phyloP scores from a whole-genome alignment of 2,113 vertebrate genomes.

The Sus scrofa region DNA sequence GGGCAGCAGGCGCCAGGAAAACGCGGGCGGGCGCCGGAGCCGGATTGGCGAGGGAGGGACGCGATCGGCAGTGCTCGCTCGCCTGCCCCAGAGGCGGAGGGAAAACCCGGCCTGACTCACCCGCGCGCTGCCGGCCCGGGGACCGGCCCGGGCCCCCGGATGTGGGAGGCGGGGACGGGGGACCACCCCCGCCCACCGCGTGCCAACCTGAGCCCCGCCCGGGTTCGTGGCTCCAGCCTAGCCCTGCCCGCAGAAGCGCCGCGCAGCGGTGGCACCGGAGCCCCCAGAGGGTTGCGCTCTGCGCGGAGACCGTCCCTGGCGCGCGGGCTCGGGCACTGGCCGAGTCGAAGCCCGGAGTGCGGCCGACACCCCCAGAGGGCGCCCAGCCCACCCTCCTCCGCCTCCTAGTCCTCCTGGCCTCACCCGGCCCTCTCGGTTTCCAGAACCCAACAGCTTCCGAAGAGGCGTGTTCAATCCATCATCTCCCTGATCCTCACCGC shows the following conservation, averaged over 20 bases:
- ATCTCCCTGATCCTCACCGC: slow-evolving; percentile 25
- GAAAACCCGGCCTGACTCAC: slow-evolving; percentile 84
- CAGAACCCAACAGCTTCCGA: not conserved
- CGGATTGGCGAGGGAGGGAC: slow-evolving; percentile 67
- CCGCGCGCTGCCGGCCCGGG: slow-evolving; percentile 4
- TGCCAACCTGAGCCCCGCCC: slow-evolving; percentile 63
- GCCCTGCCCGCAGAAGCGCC: not conserved
- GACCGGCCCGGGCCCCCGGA: slow-evolving; percentile 72
- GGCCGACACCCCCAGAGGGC: not conserved
- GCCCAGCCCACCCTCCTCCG: not conserved
- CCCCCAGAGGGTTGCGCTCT: not conserved
- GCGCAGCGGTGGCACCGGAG: not conserved
- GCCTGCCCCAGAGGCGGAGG: slow-evolving; percentile 72
- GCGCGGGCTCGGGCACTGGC: not conserved
- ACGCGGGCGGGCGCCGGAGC: slow-evolving; percentile 71
- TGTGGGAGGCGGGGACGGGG: slow-evolving; percentile 65
- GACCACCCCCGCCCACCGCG: slow-evolving; percentile 40
- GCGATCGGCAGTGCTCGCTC: slow-evolving; percentile 23
- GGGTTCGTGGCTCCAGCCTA: not conserved
- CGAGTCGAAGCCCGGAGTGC: not conserved
- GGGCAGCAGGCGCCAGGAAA: slow-evolving; percentile 57
- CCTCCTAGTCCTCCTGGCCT: not conserved
- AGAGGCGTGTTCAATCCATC: not conserved
- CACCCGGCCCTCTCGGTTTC: not conserved
- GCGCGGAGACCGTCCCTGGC: not conserved